phyloP scores from a whole-genome alignment of 2,797 vertebrate species.

The Apogon talboti region DNA sequence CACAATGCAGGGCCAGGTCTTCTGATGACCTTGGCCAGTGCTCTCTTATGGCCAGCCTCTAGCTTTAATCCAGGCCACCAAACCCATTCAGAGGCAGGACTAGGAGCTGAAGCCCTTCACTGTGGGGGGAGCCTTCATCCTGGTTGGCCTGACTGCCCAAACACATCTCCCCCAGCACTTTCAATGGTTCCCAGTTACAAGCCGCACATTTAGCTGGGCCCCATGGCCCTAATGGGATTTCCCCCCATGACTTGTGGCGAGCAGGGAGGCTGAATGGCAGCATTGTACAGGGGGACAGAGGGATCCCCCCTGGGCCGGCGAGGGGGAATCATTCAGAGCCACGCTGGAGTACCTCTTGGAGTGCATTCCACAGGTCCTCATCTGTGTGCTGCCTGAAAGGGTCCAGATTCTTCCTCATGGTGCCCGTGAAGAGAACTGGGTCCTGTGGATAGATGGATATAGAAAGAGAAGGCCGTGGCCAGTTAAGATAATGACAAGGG shows the following conservation, averaged over 20 bases:
- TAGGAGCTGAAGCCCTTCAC: constrained; percentile 83
- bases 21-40: constrained; percentile 83
- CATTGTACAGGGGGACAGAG: constrained; percentile 83
- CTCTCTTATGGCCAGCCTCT: constrained; percentile 83
- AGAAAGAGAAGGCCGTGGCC: constrained; percentile 85
- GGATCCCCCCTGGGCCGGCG: constrained; percentile 78
- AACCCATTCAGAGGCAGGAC: constrained; percentile 82
- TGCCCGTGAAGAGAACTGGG: constrained; percentile 93
- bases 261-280: constrained; percentile 85
- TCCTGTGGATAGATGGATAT: constrained; percentile 87
- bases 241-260: constrained; percentile 86
- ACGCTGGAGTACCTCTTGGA: constrained; percentile 91
- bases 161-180: constrained; percentile 83
- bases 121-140: constrained; percentile 83
- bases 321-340: constrained; percentile 84
- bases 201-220: constrained; percentile 85
- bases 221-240: constrained; percentile 87
- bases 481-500: constrained; percentile 82
- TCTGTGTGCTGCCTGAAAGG: constrained; percentile 94
- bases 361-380: constrained; percentile 94
- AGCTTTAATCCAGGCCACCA: constrained; percentile 85
- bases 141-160: constrained; percentile 83
- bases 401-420: constrained; percentile 96
- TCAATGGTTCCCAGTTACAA: constrained; percentile 86
- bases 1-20: constrained; percentile 82